Evolutionary conservation across 2,797 vertebrate species (phyloP), one percentile per base, ranked within the genome.

Genomic region (Clarias pachynema): DNA sequence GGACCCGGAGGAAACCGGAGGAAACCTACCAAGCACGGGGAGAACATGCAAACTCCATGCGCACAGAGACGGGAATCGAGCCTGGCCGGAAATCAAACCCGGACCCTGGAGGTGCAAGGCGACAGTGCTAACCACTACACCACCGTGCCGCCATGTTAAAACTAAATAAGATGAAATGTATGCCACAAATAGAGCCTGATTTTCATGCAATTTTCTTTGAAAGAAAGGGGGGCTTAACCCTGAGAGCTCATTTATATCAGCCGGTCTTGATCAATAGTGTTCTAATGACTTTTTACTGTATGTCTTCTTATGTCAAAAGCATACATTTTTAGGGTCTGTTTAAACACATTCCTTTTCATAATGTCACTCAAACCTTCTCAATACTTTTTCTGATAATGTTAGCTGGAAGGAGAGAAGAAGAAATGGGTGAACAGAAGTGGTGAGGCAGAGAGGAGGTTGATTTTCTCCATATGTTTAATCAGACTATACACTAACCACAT

Each of bases 391-490:
- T 5, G 26, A 57, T 29, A 57, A 22, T 57, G 3, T 78, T 22
- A 57, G 26, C 53, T 60, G 57, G 57, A 31, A 24, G 31, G 31
- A 60, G 31, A 60, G n/a, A 79, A 65, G 15, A 40, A 40, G 22
- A 22, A 24, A 40, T 7, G 29, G 59, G 59, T 40, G 34, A 79
- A 79, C 57, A 79, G 77, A 66, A 53, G 63, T 26, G 34, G 63
- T 68, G n/a, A 81, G 78, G 20, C 14, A 56, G 63, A 56, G 26
- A 81, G 12, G 18, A 56, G 6, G 29, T 15, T 57, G 63, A 81
- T 68, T 81, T 66, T 57, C 29, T 59, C 49, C 65, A 70, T 40
- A 82, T 81, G 49, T 56, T 69, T 70, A 70, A 82, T 70, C 66
- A 37, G 29, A 78, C 83, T 68, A 49, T 44, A 84, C 62, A 40